phyloP scores from a whole-genome alignment of 1,140 invertebrate genomes.

The Micrasema longulum region DNA sequence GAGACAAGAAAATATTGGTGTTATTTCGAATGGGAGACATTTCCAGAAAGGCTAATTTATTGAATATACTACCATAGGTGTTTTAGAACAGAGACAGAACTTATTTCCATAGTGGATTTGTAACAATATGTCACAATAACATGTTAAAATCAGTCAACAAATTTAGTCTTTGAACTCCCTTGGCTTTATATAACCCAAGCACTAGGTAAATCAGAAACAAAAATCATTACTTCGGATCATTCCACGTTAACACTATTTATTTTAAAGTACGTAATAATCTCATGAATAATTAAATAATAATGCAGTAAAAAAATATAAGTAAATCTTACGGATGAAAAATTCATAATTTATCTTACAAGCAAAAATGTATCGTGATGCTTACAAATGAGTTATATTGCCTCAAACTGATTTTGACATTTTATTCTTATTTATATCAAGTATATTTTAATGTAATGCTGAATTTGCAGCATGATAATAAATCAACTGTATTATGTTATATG shows the following conservation, averaged over 20 bases:
- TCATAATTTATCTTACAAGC: neutral
- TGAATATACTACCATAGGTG: too few species aligned
- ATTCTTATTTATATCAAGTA: too few species aligned
- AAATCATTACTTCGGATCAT: too few species aligned
- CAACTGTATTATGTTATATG: too few species aligned
- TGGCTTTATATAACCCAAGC: constrained; percentile 27
- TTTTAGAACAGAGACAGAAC: constrained; percentile 6
- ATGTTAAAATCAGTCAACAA: constrained; percentile 31
- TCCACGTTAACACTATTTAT: neutral
- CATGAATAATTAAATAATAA: neutral
- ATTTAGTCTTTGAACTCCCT: constrained; percentile 35
- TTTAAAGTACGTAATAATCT: neutral
- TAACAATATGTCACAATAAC: constrained; percentile 21
- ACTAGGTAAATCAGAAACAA: constrained; percentile 15
- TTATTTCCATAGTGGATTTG: constrained; percentile 26
- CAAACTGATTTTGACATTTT: too few species aligned
- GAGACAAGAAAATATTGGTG: too few species aligned
- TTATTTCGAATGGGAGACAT: neutral
- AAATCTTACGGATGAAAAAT: neutral
- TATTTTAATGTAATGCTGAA: too few species aligned
- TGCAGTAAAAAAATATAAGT: constrained; percentile 1
- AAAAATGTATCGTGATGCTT: neutral
- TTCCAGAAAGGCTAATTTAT: neutral
- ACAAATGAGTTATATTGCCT: neutral
- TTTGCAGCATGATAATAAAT: too few species aligned